These are phyloP conservation scores for Mechanitis messenoides DNA, from an alignment of 2,888 invertebrate genomes.

Conservation along the genomic window DNA sequence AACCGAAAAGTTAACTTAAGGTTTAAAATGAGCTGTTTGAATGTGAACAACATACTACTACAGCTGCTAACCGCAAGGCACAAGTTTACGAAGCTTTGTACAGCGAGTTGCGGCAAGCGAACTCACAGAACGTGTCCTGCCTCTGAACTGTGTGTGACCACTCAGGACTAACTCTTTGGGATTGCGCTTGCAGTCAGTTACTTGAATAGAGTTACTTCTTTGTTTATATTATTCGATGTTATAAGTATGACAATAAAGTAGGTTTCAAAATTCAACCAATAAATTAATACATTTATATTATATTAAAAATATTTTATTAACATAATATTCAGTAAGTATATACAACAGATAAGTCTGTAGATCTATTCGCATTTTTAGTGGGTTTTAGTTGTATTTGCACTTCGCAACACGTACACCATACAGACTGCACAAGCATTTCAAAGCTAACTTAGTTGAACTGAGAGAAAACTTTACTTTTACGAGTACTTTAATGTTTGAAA, in stretches of 20 bases:
- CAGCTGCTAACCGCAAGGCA: conserved; percentile 1
- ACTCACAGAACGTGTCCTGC: conserved; percentile 1
- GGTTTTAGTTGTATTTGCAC: neutral
- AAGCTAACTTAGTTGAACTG: neutral
- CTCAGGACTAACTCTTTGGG: neutral
- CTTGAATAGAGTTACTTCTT: neutral
- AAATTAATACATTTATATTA: too few species aligned
- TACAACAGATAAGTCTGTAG: too few species aligned
- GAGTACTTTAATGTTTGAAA: neutral
- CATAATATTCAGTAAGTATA: too few species aligned
- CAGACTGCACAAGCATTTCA: neutral
- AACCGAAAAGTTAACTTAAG: too few species aligned
- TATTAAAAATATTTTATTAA: too few species aligned
- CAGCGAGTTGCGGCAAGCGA: neutral
- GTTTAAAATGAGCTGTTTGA: conserved; percentile 1
- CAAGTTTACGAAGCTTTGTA: conserved; percentile 4
- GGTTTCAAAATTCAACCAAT: neutral
- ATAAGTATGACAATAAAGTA: neutral
- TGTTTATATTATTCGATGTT: neutral
- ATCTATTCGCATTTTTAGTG: too few species aligned
- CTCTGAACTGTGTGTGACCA: neutral
- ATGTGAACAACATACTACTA: neutral
- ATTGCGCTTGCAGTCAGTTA: neutral
- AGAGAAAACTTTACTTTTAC: neutral
- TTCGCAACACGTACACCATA: conserved; percentile 1